Evolutionary conservation across 2,888 invertebrate species (phyloP).

Genomic region (Stenolophus ochropezus): DNA sequence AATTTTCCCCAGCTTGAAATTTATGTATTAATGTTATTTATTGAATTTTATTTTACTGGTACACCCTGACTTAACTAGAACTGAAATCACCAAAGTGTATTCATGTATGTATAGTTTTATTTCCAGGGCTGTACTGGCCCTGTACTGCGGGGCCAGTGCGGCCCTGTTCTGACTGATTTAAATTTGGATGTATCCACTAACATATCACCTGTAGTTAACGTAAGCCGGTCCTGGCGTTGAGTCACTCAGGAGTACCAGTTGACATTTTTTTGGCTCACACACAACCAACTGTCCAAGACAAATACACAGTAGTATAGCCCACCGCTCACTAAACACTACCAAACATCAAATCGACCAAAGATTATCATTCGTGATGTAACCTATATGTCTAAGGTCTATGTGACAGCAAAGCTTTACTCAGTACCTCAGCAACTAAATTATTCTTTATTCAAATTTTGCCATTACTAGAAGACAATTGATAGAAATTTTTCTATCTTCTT

Average conservation of each 20-base stretch:
- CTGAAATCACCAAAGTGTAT: conserved; percentile 40
- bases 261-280: conserved; percentile 44
- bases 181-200: conserved; percentile 37
- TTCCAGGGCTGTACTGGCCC: background rate
- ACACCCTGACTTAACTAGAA: background rate
- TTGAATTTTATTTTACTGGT: background rate
- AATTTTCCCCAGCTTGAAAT: too few species aligned
- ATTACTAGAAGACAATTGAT: background rate
- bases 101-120: conserved; percentile 38
- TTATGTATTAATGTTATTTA: background rate
- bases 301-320: conserved; percentile 42
- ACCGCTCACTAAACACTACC: conserved; percentile 42
- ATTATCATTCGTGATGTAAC: conserved; percentile 30
- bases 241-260: conserved; percentile 5
- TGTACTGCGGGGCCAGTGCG: background rate
- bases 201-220: conserved; percentile 24
- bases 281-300: conserved; percentile 21
- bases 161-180: conserved; percentile 28
- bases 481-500: background rate
- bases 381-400: conserved; percentile 12
- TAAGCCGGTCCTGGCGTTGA: background rate
- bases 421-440: background rate
- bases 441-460: background rate
- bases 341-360: conserved; percentile 47
- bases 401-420: background rate